Base-by-base conservation (phyloP, 2,888 invertebrate genomes). In the Cheilosia impressa region DNA sequence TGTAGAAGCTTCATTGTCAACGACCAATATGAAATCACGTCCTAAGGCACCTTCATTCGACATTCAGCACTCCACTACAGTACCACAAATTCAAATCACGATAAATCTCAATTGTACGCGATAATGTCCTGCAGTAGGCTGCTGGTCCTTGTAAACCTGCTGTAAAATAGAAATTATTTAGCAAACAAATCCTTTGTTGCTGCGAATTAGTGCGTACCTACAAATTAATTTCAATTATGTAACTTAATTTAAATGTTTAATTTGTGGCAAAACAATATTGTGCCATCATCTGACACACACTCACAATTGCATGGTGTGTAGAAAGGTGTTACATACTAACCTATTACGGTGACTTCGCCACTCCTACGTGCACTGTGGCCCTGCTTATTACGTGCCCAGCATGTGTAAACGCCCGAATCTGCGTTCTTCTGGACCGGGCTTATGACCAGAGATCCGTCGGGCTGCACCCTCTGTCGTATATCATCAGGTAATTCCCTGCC, bases 391-490 rank as follows among this genome's bases (percentile, higher is more conserved):
- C 95, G 93, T 2, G 96, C 96, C 92, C 95, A 95, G 92, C 97
- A 97, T 43, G 96, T 95, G 93, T 97, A 97, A 57, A 95, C 95
- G 17, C 96, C 96, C 38, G 96, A 95, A 90, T 96, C 96, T 10
- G 94, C 93, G 85, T 93, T 93, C 91, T 96, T 96, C 91, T 96
- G 96, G 24, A 97, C 96, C 45, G 95, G 95, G 88, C 94, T 94
- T 88, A 97, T 96, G 87, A 95, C 94, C 88, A 97, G 92, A 0
- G 96, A 95, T 34, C 97, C 97, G 90, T 96, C 96, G 7, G 94
- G 91, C 78, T 95, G 93, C 41, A 96, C 95, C 89, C 95, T 95
- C 90, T 96, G 96, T 7, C 96, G 93, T 89, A 96, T 94, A 91
- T 96, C 96, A 89, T 96, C 95, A n/a, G 96, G 96, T 78, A 97